These are phyloP conservation scores for Labia minor DNA, from an alignment of 2,888 invertebrate genomes.

Conservation along the genomic window DNA sequence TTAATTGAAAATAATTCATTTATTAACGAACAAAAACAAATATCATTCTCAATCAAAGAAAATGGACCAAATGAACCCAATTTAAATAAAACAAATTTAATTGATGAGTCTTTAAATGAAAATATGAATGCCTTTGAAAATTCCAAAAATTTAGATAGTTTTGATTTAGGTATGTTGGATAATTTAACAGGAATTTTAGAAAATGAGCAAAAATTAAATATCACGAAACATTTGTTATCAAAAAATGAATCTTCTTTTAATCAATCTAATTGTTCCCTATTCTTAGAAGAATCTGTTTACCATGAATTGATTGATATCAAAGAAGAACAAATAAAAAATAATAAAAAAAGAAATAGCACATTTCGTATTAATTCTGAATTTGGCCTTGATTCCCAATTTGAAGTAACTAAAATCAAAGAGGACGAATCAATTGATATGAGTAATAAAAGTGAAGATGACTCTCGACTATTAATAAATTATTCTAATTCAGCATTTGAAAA, in stretches of 20 bases:
- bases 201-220: background rate
- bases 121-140: too few relatives aligned
- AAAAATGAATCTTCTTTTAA: background rate
- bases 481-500: constrained; percentile 23
- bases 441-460: background rate
- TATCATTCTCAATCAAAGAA: background rate
- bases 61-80: background rate
- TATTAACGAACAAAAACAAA: background rate
- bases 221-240: background rate
- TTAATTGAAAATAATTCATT: background rate
- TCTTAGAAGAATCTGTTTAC: background rate
- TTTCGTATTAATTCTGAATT: background rate
- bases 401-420: background rate
- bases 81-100: too few relatives aligned
- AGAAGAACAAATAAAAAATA: background rate
- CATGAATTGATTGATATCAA: background rate
- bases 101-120: too few relatives aligned
- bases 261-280: background rate
- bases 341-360: background rate
- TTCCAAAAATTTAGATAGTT: background rate
- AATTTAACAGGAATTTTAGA: background rate
- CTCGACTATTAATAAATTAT: background rate
- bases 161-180: background rate
- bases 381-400: background rate
- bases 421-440: background rate